Conservation (phyloP, 2,797 vertebrate genomes). For the Sebastes itinus region DNA sequence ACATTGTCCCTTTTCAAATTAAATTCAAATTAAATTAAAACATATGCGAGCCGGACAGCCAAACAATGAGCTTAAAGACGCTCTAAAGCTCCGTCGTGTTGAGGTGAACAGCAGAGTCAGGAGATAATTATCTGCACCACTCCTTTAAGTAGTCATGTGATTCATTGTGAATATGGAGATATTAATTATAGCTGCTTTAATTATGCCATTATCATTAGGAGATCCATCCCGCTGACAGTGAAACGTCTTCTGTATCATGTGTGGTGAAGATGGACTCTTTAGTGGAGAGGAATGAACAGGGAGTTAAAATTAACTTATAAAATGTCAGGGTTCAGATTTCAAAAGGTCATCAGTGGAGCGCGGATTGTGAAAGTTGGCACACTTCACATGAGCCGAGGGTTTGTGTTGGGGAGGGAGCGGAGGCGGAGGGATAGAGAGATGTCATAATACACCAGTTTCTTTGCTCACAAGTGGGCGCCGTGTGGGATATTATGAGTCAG, state of each 20-base stretch:
- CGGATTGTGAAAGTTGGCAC: conserved; percentile 53
- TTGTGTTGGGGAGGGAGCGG: conserved; percentile 10
- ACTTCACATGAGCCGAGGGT: conserved; percentile 29
- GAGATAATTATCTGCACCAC: background rate
- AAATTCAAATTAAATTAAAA: too few species aligned
- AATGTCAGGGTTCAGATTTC: conserved; percentile 84
- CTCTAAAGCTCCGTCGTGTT: background rate
- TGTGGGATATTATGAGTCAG: conserved; percentile 35
- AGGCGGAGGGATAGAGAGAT: conserved; percentile 2
- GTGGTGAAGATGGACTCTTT: conserved; percentile 20
- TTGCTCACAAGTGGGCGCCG: conserved; percentile 7
- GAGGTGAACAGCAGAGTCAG: background rate
- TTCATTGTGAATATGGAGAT: background rate
- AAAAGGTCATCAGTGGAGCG: conserved; percentile 72
- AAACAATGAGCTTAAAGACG: background rate
- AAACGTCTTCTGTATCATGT: conserved; percentile 32
- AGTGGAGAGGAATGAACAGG: conserved; percentile 57
- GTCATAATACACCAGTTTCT: conserved; percentile 19
- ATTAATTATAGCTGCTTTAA: background rate
- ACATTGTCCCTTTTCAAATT: too few species aligned
- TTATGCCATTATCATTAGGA: conserved; percentile 6
- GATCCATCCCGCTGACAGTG: conserved; percentile 28
- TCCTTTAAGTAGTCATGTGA: background rate
- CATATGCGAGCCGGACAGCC: too few species aligned
- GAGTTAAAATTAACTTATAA: conserved; percentile 84